phyloP scores from a whole-genome alignment of 1,140 invertebrate genomes.

The Lasaia peninsularis region DNA sequence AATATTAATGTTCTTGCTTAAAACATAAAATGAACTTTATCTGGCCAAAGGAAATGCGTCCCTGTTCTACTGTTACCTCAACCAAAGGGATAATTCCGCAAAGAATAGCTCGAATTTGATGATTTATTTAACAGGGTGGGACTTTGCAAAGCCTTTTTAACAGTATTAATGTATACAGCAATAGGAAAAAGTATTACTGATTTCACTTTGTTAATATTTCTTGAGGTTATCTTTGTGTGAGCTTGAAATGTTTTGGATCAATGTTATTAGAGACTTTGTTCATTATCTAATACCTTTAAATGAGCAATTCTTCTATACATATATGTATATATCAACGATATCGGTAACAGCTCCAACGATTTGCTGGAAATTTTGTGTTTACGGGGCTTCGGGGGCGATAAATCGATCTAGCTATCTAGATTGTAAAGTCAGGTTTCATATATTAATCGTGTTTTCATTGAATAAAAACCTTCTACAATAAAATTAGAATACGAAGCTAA shows the following conservation, averaged over 20 bases:
- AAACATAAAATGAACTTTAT: slow-evolving; percentile 74
- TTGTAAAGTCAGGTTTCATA: no score
- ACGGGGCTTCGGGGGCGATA: no score
- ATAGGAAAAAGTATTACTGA: not conserved
- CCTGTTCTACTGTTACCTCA: slow-evolving; percentile 33
- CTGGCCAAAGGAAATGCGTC: slow-evolving; percentile 51
- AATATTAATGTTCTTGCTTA: slow-evolving; percentile 72
- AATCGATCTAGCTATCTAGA: no score
- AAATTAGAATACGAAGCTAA: no score
- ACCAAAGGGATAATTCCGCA: slow-evolving; percentile 59
- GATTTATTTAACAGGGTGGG: slow-evolving; percentile 6
- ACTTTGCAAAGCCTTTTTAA: slow-evolving; percentile 8
- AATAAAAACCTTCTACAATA: no score
- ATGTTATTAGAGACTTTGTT: no score
- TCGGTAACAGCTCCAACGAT: no score
- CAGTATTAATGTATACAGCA: not conserved
- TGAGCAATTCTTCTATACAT: no score
- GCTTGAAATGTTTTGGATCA: not conserved
- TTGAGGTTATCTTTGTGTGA: not conserved
- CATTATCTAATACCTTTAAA: no score
- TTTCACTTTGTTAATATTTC: not conserved
- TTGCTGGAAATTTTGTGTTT: no score
- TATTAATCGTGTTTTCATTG: no score
- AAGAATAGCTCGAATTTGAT: slow-evolving; percentile 29
- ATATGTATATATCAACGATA: no score